Percentiles rank a stretch among this genome's conserved stretches.
Evolutionary conservation across 2,113 vertebrate genomes (phyloP).

Genomic region (Notarius lentiginosus): DNA sequence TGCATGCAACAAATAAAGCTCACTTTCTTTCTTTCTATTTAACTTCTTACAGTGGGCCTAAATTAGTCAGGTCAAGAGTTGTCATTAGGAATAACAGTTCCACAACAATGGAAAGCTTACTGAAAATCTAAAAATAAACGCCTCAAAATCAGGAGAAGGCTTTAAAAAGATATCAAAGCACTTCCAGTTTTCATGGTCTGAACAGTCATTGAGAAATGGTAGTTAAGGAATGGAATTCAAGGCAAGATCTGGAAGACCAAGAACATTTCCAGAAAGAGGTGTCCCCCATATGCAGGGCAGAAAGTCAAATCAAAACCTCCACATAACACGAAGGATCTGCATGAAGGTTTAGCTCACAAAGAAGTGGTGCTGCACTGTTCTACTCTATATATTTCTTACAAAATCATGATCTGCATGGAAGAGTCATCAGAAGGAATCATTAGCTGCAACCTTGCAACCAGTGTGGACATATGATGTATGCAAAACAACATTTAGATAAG

Average conservation of each 20-base stretch:
- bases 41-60: not conserved
- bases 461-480: not conserved
- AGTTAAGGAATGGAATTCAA: not conserved
- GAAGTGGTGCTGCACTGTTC: not conserved
- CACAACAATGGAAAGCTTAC: not conserved
- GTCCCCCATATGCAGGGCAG: no score
- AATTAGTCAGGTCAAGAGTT: not conserved
- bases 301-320: not conserved
- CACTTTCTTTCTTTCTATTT: not conserved
- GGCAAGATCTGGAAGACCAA: not conserved
- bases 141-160: not conserved
- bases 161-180: not conserved
- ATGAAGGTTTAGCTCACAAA: not conserved
- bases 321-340: not conserved
- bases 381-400: not conserved
- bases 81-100: not conserved
- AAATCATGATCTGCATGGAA: not conserved
- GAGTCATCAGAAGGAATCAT: slow-evolving; percentile 15
- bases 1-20: no score
- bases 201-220: not conserved
- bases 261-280: not conserved
- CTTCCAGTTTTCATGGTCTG: not conserved
- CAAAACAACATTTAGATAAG: not conserved
- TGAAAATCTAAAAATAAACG: not conserved
- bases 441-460: not conserved